Conservation (phyloP, 1,140 invertebrate genomes). For the Rhopalosiphum padi region DNA sequence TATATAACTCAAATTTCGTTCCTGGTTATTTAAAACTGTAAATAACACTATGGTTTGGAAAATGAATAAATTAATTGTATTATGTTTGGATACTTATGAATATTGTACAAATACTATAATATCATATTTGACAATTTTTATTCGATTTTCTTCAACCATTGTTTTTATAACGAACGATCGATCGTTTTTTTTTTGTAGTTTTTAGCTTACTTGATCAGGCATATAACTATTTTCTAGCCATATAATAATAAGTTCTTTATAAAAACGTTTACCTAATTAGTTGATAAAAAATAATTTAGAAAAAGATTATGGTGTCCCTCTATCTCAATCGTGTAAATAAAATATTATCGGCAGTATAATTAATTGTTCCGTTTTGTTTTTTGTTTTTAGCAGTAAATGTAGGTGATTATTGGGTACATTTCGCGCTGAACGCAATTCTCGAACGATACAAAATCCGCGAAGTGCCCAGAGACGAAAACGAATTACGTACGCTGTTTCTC, state of each 20-base stretch:
- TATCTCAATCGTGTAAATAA: not conserved
- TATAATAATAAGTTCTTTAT: too few species aligned
- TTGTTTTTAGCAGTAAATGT: not conserved
- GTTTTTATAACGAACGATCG: not conserved
- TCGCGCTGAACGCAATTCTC: conserved; percentile 9
- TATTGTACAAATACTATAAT: not conserved
- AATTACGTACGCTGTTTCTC: conserved; percentile 31
- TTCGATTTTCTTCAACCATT: not conserved
- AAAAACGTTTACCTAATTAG: not conserved
- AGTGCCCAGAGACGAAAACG: conserved; percentile 30
- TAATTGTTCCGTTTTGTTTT: not conserved
- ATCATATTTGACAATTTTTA: not conserved
- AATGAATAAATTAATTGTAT: not conserved
- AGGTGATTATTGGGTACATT: conserved; percentile 8
- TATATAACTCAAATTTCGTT: not conserved
- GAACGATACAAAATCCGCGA: conserved; percentile 1
- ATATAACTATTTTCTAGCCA: not conserved
- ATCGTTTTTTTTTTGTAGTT: not conserved
- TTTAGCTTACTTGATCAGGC: not conserved
- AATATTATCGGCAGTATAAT: not conserved
- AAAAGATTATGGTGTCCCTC: not conserved
- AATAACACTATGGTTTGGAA: not conserved
- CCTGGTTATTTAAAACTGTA: not conserved
- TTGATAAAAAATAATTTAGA: not conserved
- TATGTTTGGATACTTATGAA: not conserved